Conservation (phyloP, 2,797 vertebrate genomes). For the Pipistrellus pipistrellus region DNA sequence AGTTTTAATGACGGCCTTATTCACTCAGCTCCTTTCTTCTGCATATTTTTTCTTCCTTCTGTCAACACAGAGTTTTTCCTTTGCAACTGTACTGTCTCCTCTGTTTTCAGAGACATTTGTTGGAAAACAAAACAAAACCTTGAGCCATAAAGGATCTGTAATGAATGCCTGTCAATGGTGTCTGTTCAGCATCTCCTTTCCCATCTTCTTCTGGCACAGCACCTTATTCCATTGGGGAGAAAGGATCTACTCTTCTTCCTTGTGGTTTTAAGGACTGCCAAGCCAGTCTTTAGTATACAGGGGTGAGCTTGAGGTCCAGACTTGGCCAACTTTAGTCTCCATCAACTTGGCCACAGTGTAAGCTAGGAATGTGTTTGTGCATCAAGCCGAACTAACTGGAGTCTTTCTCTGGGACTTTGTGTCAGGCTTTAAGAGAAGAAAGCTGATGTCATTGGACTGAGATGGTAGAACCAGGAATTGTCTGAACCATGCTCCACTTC, state of each 20-base stretch:
- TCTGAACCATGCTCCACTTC: background rate
- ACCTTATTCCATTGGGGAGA: background rate
- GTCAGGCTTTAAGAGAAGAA: background rate
- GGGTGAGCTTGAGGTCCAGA: background rate
- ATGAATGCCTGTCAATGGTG: background rate
- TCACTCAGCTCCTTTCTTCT: background rate
- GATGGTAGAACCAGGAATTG: background rate
- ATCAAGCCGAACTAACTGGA: background rate
- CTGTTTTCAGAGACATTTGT: slow-evolving; percentile 30
- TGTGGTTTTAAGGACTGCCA: background rate
- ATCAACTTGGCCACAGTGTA: background rate
- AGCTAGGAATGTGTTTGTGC: background rate
- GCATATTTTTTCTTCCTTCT: background rate
- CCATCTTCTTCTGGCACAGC: background rate
- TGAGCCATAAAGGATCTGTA: background rate
- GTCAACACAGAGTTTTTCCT: background rate
- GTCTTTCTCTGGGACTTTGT: background rate
- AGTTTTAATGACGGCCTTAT: slow-evolving; percentile 1
- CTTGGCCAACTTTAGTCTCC: background rate
- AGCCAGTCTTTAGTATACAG: background rate
- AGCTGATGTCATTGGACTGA: background rate
- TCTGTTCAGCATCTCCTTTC: background rate
- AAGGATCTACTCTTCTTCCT: background rate
- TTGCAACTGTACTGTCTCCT: background rate
- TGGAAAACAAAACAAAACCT: slow-evolving; percentile 7